A percentile compares a stretch with the other conserved stretches of the same genome.
These are phyloP conservation scores for Aurelia aurita complex sp. Pacific DNA, from an alignment of 30 jellyfish, hydroid and myxozoan species.

Conservation along the genomic window DNA sequence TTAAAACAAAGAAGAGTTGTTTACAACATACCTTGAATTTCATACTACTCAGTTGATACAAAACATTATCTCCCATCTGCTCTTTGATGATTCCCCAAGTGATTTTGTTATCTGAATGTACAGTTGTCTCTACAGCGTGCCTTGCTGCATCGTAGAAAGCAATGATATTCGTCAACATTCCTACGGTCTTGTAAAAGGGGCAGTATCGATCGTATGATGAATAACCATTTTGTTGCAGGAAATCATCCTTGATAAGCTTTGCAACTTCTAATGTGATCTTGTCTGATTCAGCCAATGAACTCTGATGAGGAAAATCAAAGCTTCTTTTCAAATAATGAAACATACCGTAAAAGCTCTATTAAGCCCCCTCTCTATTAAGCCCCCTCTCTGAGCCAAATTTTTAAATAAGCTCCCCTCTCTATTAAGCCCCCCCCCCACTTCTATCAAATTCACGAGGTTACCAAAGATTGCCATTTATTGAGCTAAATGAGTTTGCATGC, in stretches of 20 bases:
- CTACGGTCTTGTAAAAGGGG: conserved; percentile 99
- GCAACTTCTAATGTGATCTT: conserved; percentile 99
- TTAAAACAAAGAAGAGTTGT: background rate
- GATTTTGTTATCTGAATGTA: conserved; percentile 93
- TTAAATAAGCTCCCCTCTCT: too few relatives aligned
- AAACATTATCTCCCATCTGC: conserved; percentile 95
- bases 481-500: too few relatives aligned
- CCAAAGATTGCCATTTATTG: too few relatives aligned
- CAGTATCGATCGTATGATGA: conserved; percentile 97
- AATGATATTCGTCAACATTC: conserved; percentile 90
- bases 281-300: conserved; percentile 99
- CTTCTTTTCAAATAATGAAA: too few relatives aligned
- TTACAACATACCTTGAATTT: conserved; percentile 87
- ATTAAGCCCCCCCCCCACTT: too few relatives aligned
- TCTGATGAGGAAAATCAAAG: conserved; percentile 24
- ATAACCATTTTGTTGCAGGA: conserved; percentile 99
- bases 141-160: conserved; percentile 98
- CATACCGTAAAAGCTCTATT: too few relatives aligned
- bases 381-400: too few relatives aligned
- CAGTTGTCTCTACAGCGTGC: conserved; percentile 96
- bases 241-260: conserved; percentile 94
- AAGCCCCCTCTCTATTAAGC: too few relatives aligned
- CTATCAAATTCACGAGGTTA: too few relatives aligned
- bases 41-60: conserved; percentile 96
- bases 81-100: conserved; percentile 99